These are phyloP conservation scores for Hirtodrosophila cameraria DNA, from an alignment of 2,888 invertebrate species.

Conservation along the genomic window DNA sequence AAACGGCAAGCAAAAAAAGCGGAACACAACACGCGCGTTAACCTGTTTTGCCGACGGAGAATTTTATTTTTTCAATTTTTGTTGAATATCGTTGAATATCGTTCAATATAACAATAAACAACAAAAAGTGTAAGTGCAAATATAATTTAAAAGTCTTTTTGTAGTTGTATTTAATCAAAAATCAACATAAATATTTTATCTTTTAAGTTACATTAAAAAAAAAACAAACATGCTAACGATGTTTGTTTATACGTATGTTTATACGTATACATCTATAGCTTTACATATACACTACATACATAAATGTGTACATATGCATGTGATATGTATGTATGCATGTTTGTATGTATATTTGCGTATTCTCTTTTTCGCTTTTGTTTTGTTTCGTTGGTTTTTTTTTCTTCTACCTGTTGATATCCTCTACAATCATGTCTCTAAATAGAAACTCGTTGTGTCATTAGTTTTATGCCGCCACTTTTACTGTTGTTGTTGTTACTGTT, in stretches of 20 bases:
- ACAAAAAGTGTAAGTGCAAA: slow-evolving; percentile 10
- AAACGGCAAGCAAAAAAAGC: slow-evolving; percentile 1
- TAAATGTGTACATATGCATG: slow-evolving; percentile 4
- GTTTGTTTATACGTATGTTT: slow-evolving; percentile 10
- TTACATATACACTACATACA: no score
- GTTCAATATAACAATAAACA: neutral
- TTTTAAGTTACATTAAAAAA: neutral
- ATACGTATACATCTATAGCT: no score
- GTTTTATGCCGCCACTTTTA: slow-evolving; percentile 38
- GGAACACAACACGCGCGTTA: slow-evolving; percentile 8
- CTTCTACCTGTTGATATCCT: slow-evolving; percentile 75
- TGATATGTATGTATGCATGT: slow-evolving; percentile 43
- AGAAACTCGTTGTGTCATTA: slow-evolving; percentile 77
- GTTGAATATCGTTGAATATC: neutral
- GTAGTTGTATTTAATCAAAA: neutral
- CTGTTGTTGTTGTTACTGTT: slow-evolving; percentile 29
- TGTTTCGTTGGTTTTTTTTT: slow-evolving; percentile 31
- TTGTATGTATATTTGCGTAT: slow-evolving; percentile 50
- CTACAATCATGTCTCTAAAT: slow-evolving; percentile 73
- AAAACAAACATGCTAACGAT: neutral
- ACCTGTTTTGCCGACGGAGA: slow-evolving; percentile 37
- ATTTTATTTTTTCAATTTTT: neutral
- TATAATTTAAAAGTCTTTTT: neutral
- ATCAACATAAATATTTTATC: neutral
- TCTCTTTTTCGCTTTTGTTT: slow-evolving; percentile 43